A percentile compares a stretch with the other conserved stretches of the same genome.
phyloP scores from a whole-genome alignment of 2,888 invertebrate species.

The Zygaena filipendulae region DNA sequence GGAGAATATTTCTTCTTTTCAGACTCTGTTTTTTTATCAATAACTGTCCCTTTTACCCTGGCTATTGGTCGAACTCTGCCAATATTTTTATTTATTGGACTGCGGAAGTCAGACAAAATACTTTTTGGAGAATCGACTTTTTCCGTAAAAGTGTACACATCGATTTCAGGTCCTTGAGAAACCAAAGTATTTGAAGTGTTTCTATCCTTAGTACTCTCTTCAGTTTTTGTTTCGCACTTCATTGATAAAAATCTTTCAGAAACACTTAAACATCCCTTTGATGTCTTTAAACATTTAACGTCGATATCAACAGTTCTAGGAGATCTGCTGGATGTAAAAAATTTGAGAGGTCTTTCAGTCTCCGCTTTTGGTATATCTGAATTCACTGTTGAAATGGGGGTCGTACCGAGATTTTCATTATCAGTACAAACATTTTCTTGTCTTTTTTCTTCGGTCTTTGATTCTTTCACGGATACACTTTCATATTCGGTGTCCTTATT shows the following conservation, averaged over 20 bases:
- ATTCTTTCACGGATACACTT: constrained; percentile 13
- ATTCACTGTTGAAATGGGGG: constrained; percentile 21
- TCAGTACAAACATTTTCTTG: constrained; percentile 12
- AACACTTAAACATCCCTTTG: constrained; percentile 54
- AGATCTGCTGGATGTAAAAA: constrained; percentile 52
- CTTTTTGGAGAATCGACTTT: constrained; percentile 62
- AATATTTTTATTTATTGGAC: constrained; percentile 45
- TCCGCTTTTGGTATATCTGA: constrained; percentile 42
- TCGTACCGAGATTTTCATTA: constrained; percentile 1
- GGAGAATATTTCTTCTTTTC: constrained; percentile 60
- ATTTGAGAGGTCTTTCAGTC: constrained; percentile 53
- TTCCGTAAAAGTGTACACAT: constrained; percentile 60
- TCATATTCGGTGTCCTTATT: constrained; percentile 16
- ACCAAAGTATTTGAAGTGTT: constrained; percentile 35
- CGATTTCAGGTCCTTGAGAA: constrained; percentile 53
- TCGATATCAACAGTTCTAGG: constrained; percentile 57
- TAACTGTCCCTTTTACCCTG: constrained; percentile 57
- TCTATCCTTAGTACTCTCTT: constrained; percentile 43
- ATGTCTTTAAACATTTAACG: constrained; percentile 54
- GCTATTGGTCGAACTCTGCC: constrained; percentile 60
- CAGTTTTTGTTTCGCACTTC: constrained; percentile 45
- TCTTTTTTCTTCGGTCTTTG: constrained; percentile 16
- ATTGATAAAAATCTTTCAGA: constrained; percentile 53
- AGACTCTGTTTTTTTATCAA: constrained; percentile 51
- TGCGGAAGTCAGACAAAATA: constrained; percentile 51